phyloP scores from a whole-genome alignment of 2,797 vertebrate genomes.

The Oryzias sinensis region DNA sequence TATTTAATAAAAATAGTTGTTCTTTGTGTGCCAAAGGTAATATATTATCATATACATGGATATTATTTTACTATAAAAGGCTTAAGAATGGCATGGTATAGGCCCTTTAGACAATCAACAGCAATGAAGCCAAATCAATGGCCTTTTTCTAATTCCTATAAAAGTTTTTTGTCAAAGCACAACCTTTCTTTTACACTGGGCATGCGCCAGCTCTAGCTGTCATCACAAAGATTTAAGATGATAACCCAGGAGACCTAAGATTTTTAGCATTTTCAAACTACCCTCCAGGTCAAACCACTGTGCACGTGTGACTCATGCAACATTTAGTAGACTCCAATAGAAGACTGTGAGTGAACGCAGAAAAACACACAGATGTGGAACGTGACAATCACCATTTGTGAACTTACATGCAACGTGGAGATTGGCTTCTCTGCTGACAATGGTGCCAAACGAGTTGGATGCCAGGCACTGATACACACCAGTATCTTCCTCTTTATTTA shows the following conservation, averaged over 20 bases:
- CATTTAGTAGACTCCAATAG: background rate
- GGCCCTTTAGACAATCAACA: background rate
- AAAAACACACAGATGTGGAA: background rate
- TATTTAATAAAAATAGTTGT: too few species aligned
- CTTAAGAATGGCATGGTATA: too few species aligned
- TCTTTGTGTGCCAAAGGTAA: too few species aligned
- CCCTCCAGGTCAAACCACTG: background rate
- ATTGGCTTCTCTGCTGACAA: constrained; percentile 89
- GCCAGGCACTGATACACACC: constrained; percentile 93
- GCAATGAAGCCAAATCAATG: background rate
- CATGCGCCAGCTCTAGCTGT: background rate
- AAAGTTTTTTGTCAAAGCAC: background rate
- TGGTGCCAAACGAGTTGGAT: constrained; percentile 90
- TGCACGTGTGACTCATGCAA: background rate
- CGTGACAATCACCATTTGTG: background rate
- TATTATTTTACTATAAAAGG: too few species aligned
- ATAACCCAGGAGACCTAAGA: background rate
- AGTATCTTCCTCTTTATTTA: constrained; percentile 86
- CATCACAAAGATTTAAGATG: background rate
- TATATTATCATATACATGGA: too few species aligned
- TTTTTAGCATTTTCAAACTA: background rate
- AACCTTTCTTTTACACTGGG: background rate
- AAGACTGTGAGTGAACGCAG: background rate
- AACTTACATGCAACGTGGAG: constrained; percentile 95
- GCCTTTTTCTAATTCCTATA: background rate